Base-by-base conservation (phyloP, 23 tunicate species). In the Halocynthia roretzi region DNA sequence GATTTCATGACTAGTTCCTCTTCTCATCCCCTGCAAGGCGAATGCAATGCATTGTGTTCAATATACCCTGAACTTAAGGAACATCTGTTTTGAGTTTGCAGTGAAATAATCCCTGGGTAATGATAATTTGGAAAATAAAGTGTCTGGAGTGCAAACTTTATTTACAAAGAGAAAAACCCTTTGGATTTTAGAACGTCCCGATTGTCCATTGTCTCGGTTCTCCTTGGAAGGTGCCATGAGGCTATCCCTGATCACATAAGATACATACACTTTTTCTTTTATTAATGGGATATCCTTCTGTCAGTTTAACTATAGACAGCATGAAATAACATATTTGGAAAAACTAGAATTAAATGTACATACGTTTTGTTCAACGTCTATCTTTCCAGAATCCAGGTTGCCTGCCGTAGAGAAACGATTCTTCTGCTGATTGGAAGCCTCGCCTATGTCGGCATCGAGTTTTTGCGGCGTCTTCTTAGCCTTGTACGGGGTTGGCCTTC, bases 401-500 rank as follows among this genome's bases (percentile, higher is more conserved):
- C 60, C 78, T 8, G 78, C 78, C 6, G 78, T 74, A 8, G 78
- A 74, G 22, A 50, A 74, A 53, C 78, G 64, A 31, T 74, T 74
- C 12, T 44, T 22, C 51, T 50, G 55, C 20, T 56, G 50, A 54
- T 20, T 56, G 63, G 18, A 19, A 14, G 40, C 64, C 31, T 74
- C 78, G 23, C 50, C 78, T 20, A 22, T 18, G 56, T 74, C 78
- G 18, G 55, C 78, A 8, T 10, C 78, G 8, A 23, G 40, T 54
- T 56, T 74, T 6, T 20, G 70, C 70, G 70, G 70, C 56, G 55
- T 74, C 56, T 74, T 74, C 55, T 74, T 74, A 0, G 78, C 6
- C 8, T 74, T 74, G 63, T 74, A 74, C 20, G 78, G 78, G 31
- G 78, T 74, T 54, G 78, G 78, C 10, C 78, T 40, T 12, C 78